These are phyloP conservation scores for Lamproptera curius DNA, from an alignment of 2,888 invertebrate genomes.

Conservation along the genomic window DNA sequence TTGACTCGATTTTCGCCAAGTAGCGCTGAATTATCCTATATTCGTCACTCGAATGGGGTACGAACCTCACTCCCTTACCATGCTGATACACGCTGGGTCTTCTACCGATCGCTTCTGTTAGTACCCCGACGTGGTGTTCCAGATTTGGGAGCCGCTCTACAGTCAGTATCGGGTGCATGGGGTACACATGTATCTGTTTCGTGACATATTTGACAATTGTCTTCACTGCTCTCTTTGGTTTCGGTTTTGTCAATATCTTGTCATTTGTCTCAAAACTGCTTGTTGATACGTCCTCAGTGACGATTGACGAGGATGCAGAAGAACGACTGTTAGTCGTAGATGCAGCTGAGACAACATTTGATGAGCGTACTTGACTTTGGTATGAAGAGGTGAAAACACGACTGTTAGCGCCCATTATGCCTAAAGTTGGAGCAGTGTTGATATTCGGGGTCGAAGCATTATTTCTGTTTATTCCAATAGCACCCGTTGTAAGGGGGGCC, in stretches of 20 bases:
- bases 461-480: too few relatives aligned
- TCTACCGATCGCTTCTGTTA: slow-evolving; percentile 6
- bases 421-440: too few relatives aligned
- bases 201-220: slow-evolving; percentile 10
- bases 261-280: not conserved
- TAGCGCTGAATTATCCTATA: slow-evolving; percentile 12
- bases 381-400: too few relatives aligned
- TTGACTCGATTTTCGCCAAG: slow-evolving; percentile 7
- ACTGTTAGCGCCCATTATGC: too few relatives aligned
- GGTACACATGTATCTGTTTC: slow-evolving; percentile 13
- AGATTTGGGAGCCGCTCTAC: slow-evolving; percentile 13
- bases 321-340: not conserved
- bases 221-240: slow-evolving; percentile 1
- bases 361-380: not conserved
- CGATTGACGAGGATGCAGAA: not conserved
- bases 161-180: slow-evolving; percentile 9
- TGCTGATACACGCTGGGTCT: slow-evolving; percentile 9
- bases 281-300: not conserved
- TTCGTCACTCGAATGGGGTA: slow-evolving; percentile 10
- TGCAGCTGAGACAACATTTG: not conserved
- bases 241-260: not conserved
- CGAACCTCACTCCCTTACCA: slow-evolving; percentile 12
- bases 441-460: too few relatives aligned
- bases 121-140: slow-evolving; percentile 9
- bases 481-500: too few relatives aligned